Conservation (phyloP, 2,113 vertebrate species). For the Acrocephalus kingi region DNA sequence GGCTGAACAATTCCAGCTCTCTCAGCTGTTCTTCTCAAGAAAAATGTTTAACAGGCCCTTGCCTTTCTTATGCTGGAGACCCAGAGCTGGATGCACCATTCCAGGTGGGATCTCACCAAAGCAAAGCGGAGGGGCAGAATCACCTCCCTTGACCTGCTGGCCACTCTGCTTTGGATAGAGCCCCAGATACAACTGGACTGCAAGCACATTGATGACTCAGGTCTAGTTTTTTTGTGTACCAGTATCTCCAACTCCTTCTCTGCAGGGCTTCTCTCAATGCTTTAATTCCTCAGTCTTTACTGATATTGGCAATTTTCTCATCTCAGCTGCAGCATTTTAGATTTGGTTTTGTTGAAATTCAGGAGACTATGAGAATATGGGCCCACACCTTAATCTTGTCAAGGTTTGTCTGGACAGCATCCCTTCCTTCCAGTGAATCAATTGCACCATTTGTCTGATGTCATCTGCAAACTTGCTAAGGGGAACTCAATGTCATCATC, state of each 20-base stretch:
- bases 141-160: not conserved
- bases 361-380: not conserved
- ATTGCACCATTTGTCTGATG: not conserved
- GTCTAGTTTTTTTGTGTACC: not conserved
- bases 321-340: not conserved
- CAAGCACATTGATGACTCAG: not conserved
- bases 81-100: not conserved
- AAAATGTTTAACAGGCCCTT: not conserved
- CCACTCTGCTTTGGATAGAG: rapidly evolving
- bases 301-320: not conserved
- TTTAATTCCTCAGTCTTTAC: not conserved
- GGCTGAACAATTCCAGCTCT: not conserved
- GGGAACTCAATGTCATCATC: not conserved
- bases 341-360: not conserved
- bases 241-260: not conserved
- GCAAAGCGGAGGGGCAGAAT: not conserved
- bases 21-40: not conserved
- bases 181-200: rapidly evolving
- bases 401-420: not conserved
- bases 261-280: not conserved
- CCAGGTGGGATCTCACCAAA: not conserved
- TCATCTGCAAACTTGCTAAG: not conserved
- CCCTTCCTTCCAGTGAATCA: not conserved
- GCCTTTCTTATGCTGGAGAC: not conserved
- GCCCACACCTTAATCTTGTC: not conserved